Evolutionary conservation across 1,140 invertebrate genomes (phyloP).

Genomic region (Amyelois transitella): DNA sequence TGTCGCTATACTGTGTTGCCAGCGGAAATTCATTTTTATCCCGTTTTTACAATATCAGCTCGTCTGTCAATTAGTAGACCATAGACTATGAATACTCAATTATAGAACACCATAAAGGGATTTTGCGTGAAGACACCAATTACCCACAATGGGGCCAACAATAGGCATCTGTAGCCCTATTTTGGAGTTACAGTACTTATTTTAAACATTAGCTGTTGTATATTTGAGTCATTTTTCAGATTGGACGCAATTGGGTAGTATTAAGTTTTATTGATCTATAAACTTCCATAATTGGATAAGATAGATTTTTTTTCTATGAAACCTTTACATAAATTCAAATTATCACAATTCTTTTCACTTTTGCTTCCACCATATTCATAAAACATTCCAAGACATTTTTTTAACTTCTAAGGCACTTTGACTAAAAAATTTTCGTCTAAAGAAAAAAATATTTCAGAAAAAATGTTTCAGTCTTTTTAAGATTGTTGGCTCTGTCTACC

Average conservation of each 20-base stretch:
- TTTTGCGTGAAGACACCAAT: constrained; percentile 18
- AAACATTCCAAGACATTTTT: too few species aligned
- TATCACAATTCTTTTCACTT: too few species aligned
- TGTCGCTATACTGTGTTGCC: too few species aligned
- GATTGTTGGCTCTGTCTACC: too few species aligned
- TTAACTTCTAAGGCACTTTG: too few species aligned
- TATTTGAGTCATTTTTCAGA: constrained; percentile 1
- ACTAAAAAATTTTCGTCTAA: too few species aligned
- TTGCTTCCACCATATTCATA: too few species aligned
- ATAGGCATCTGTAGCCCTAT: background rate
- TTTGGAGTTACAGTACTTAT: background rate
- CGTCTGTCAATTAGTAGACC: constrained; percentile 22
- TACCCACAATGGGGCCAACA: constrained; percentile 9
- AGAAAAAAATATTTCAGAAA: too few species aligned
- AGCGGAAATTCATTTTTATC: too few species aligned
- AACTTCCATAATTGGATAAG: background rate
- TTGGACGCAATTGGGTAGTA: background rate
- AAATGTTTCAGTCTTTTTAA: too few species aligned
- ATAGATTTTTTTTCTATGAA: background rate
- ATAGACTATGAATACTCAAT: constrained; percentile 27
- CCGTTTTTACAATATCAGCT: constrained; percentile 12
- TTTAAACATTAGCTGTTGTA: background rate
- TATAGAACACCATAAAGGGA: constrained; percentile 16
- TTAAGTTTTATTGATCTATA: constrained; percentile 6
- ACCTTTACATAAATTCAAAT: too few species aligned